Evolutionary conservation across 2,797 vertebrate genomes (phyloP), one percentile per base, ranked within the genome.

Genomic region (Sciurus vulgaris): DNA sequence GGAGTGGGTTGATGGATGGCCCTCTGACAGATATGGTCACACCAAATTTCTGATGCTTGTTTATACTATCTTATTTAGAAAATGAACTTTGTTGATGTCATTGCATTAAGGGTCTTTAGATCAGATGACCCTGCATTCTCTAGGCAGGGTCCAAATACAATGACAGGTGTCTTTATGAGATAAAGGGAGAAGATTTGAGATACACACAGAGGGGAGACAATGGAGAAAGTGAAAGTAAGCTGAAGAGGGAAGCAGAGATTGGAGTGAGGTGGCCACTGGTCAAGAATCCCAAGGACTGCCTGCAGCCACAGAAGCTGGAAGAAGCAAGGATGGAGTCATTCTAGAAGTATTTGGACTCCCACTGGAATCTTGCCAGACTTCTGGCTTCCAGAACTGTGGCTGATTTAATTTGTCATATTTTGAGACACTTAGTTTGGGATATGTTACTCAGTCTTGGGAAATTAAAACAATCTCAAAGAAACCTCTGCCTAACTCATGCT

Each of bases 281-380:
- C 22, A 10, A 63, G 17, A 41, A 10, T 15, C 67, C 11, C 35
- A 35, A n/a, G 22, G 15, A 30, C 18, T 69, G 44, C 17, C 35
- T 0, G 0, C 11, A 74, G 33, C 4, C 7, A 30, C 38, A 17
- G 26, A 17, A 44, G 11, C 3, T 18, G 15, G 2, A 38, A 59
- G 13, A 82, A 22, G 22, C 0, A 51, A 77, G 17, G 18, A 22
- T 0, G 11, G 24, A 7, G 24, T 6, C 2, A 44, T 28, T 63
- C 41, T 24, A 38, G 18, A 35, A 17, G 18, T 7, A 63, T 24
- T 20, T 51, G 20, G 44, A 26, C 35, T 30, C 3, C 12, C 12
- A 5, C n/a, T 33, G 15, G 86, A 49, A 35, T 8, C 41, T 41
- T 15, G 77, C 70, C 33, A 15, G 33, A 59, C 18, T 72, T 78